phyloP scores from a whole-genome alignment of 2,113 vertebrate species.

The Tretioscincus oriximinensis region DNA sequence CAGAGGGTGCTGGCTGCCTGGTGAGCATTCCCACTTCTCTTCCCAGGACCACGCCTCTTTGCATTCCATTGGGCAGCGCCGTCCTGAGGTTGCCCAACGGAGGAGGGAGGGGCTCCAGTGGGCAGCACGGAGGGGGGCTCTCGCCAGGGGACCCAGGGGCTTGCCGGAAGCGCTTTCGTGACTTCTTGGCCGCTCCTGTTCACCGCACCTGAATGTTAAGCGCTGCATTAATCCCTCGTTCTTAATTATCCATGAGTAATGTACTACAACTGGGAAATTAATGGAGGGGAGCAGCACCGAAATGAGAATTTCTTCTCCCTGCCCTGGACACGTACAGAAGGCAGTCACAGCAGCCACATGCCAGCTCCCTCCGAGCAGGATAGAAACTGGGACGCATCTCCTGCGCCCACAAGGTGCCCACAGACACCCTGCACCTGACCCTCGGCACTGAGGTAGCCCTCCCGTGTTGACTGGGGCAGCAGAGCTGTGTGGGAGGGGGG shows the following conservation, averaged over 20 bases:
- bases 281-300: conserved; percentile 75
- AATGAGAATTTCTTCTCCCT: conserved; percentile 62
- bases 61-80: conserved; percentile 57
- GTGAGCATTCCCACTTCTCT: conserved; percentile 56
- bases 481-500: background rate
- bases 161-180: conserved; percentile 62
- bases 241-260: conserved; percentile 84
- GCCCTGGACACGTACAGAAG: conserved; percentile 37
- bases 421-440: no score
- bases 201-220: conserved; percentile 78
- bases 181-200: conserved; percentile 75
- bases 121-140: conserved; percentile 37
- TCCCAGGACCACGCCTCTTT: conserved; percentile 58
- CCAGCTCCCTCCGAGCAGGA: background rate
- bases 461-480: background rate
- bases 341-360: conserved; percentile 21
- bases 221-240: conserved; percentile 81
- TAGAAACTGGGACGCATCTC: background rate
- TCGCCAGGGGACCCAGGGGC: conserved; percentile 54
- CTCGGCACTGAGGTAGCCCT: no score
- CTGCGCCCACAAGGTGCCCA: background rate
- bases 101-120: conserved; percentile 51
- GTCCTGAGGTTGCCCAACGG: conserved; percentile 52
- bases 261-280: conserved; percentile 76
- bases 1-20: conserved; percentile 24